Conservation (phyloP, 2,888 invertebrate genomes). For the Ennomos quercinarius region DNA sequence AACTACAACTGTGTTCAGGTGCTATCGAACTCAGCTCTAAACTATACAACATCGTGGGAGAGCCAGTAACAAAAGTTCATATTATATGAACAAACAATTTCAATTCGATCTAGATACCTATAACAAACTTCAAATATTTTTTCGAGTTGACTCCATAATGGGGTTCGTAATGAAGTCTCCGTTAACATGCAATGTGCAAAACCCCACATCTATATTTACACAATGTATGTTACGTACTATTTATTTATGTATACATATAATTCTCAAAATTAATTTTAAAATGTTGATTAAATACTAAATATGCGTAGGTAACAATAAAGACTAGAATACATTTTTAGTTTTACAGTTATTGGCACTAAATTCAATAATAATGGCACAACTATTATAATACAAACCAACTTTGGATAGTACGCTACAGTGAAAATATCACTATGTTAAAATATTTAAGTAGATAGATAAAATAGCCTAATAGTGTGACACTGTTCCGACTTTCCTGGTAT, state of each 20-base stretch:
- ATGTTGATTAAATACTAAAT: slow-evolving; percentile 83
- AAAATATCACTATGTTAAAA: slow-evolving; percentile 55
- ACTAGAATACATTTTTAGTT: slow-evolving; percentile 85
- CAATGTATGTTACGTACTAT: slow-evolving; percentile 58
- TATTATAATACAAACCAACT: slow-evolving; percentile 58
- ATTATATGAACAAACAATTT: slow-evolving; percentile 47
- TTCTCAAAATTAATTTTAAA: slow-evolving; percentile 76
- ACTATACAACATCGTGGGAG: slow-evolving; percentile 40
- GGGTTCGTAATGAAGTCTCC: slow-evolving; percentile 57
- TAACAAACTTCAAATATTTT: slow-evolving; percentile 55
- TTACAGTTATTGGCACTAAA: slow-evolving; percentile 86
- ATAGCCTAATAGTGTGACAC: slow-evolving; percentile 57
- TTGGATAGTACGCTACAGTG: slow-evolving; percentile 55
- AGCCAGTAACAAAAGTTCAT: slow-evolving; percentile 49
- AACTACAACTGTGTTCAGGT: slow-evolving; percentile 9
- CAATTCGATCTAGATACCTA: slow-evolving; percentile 46
- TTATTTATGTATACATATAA: slow-evolving; percentile 62
- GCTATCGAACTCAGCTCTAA: slow-evolving; percentile 20
- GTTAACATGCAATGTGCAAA: slow-evolving; percentile 75
- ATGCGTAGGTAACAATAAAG: slow-evolving; percentile 83
- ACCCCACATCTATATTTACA: slow-evolving; percentile 69
- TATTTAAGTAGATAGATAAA: slow-evolving; percentile 39
- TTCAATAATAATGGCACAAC: slow-evolving; percentile 80
- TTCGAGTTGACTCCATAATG: slow-evolving; percentile 50
- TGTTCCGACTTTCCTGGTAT: slow-evolving; percentile 60